Base-by-base conservation (phyloP, 1,140 invertebrate genomes). In the Penaeus japonicus region DNA sequence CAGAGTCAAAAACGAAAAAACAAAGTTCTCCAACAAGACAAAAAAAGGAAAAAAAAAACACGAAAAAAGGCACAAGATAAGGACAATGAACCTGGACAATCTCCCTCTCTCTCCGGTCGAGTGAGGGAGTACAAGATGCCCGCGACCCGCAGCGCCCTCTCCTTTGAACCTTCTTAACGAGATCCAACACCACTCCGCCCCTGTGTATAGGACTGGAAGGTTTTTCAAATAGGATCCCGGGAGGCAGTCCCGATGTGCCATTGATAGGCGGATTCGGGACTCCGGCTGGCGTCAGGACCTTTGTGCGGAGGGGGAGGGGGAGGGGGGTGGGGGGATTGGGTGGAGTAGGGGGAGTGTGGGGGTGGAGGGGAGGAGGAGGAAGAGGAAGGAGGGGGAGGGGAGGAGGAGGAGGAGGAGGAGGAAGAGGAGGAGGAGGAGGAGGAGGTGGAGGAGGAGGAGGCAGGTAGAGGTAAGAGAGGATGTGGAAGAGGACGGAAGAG, bases 181-280 rank as follows among this genome's bases (percentile, higher is more conserved):
- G 65, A 73, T 73, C 65, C 65, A 73, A 73, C 65, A 73, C 65
- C 24, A 73, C 65, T 73, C 65, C 65, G 65, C 65, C 65, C 65
- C 65, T 32, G 27, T 73, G 24, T 73, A 73, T 73, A 73, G 65
- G 65, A 73, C 65, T 73, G 24, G 65, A 73, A 73, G 65, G 65
- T 73, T 73, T 73, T 73, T 73, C 65, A 73, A 73, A 73, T 73
- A 73, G 65, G 65, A 73, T 73, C 65, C 32, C 65, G 20, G 65
- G 65, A 73, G 65, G 65, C 22, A 73, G 65, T 30, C 65, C 65
- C 5, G 65, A 73, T 73, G 65, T 73, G 65, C 65, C 65, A 73
- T 73, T 73, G 65, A 73, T 73, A 73, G 65, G 65, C 39, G 39
- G 39, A 2, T 47, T 7, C 39, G 39, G 39, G 39, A 47, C 39